Evolutionary conservation across 2,888 invertebrate species (phyloP).

Genomic region (Cyclophora albipunctata): DNA sequence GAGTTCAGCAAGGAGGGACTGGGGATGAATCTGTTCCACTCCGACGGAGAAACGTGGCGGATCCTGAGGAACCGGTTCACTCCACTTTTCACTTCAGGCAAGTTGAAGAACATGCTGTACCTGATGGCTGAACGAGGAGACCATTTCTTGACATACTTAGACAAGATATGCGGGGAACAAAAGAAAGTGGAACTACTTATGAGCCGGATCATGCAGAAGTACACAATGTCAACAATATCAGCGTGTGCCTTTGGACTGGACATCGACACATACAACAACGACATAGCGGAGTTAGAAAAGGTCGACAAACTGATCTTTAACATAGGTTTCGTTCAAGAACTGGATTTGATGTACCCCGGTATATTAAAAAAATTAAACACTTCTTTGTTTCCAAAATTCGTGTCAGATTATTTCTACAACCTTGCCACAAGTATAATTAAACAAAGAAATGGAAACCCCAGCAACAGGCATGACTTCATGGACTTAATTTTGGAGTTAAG

Average conservation of each 20-base stretch:
- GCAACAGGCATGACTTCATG: slow-evolving; percentile 17
- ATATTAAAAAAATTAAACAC: slow-evolving; percentile 29
- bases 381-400: slow-evolving; percentile 25
- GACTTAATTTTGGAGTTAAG: slow-evolving; percentile 33
- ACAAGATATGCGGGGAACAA: slow-evolving; percentile 3
- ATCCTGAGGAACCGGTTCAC: slow-evolving; percentile 9
- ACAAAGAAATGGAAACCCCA: slow-evolving; percentile 32
- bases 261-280: slow-evolving; percentile 24
- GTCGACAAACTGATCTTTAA: slow-evolving; percentile 18
- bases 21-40: slow-evolving; percentile 8
- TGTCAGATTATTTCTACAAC: slow-evolving; percentile 27
- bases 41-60: slow-evolving; percentile 9
- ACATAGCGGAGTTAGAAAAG: slow-evolving; percentile 13
- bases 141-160: slow-evolving; percentile 19
- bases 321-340: slow-evolving; percentile 17
- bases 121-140: neutral
- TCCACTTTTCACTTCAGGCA: slow-evolving; percentile 10
- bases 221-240: slow-evolving; percentile 33
- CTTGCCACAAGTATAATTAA: slow-evolving; percentile 26
- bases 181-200: slow-evolving; percentile 2
- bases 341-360: slow-evolving; percentile 39
- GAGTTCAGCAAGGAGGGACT: slow-evolving; percentile 1
- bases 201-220: slow-evolving; percentile 29
- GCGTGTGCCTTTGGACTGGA: slow-evolving; percentile 41
- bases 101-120: slow-evolving; percentile 12